Evolutionary conservation across 2,797 vertebrate species (phyloP), one percentile per base, ranked within the genome.

Genomic region (Enteromius treurensis): DNA sequence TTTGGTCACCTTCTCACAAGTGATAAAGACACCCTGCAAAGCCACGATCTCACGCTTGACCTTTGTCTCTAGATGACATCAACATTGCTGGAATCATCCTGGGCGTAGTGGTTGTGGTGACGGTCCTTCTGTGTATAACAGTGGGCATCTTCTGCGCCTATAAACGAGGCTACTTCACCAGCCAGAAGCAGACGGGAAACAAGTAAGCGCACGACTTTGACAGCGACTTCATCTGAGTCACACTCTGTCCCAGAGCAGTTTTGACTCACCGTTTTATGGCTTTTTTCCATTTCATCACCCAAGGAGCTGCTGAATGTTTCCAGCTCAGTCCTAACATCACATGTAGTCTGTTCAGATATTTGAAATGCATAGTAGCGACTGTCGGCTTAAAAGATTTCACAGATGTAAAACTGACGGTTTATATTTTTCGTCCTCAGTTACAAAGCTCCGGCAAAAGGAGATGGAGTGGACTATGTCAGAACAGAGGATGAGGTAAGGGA

Each of bases 101-200:
- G 37, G 98, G 97, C 21, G 95, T 99, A 68, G 88, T 99, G 91
- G 97, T 99, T 78, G 97, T 99, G 79, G 90, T 96, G 0, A 80
- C 94, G 0, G 98, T 99, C 42, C 93, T 99, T 79, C 85, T 95
- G 62, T 94, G 96, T 87, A 98, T 97, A 91, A 96, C 96, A 0
- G 90, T 95, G 55, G 98, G 96, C 13, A 98, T 99, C 92, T 98
- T 96, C 93, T 98, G 97, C 49, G 98, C 97, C 0, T 98, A 99
- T 91, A 96, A 96, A 89, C 95, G 95, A 60, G 98, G 98, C 55
- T 97, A 96, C 92, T 98, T 98, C 90, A 93, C 95, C 84, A 95
- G 91, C 80, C 94, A 94, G 86, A 96, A 96, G 86, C 95, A 97
- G 89, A 93, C 90, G 0, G 95, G 95, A 85, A 97, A 97, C 92